Conservation (phyloP, 2,797 vertebrate species). For the Oreochromis grahami region DNA sequence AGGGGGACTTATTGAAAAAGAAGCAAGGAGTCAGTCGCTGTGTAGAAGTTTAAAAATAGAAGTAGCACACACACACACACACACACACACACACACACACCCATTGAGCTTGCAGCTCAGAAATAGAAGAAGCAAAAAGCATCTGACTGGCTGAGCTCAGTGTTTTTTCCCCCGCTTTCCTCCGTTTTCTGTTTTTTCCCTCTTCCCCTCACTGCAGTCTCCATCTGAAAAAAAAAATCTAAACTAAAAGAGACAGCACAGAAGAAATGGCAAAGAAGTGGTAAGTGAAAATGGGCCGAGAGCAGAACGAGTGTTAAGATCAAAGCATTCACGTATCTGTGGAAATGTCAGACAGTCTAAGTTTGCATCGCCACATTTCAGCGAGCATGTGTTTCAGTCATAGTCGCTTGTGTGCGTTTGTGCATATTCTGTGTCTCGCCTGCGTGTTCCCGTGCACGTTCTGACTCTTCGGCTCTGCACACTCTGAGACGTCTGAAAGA, state of each 20-base stretch:
- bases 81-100: background rate
- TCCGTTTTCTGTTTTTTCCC: background rate
- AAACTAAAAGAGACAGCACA: background rate
- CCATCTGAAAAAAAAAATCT: background rate
- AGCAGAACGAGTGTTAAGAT: background rate
- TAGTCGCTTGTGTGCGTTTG: background rate
- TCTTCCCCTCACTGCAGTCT: background rate
- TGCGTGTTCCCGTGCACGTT: background rate
- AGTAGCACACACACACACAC: background rate
- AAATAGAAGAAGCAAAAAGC: constrained; percentile 38
- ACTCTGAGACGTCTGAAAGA: background rate
- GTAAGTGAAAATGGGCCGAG: constrained; percentile 9
- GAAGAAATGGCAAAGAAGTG: background rate
- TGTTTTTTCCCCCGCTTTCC: background rate
- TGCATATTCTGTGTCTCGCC: background rate
- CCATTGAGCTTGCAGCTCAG: constrained; percentile 1
- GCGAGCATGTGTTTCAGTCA: constrained; percentile 2
- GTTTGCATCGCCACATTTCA: background rate
- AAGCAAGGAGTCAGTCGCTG: constrained; percentile 11
- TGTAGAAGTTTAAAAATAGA: constrained; percentile 56
- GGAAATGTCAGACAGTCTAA: background rate
- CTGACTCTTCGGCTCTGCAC: background rate
- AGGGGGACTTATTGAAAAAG: constrained; percentile 22
- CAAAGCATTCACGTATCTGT: background rate
- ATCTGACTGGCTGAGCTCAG: background rate